Evolutionary conservation across 2,113 vertebrate species (phyloP).

Genomic region (Smithornis capensis): DNA sequence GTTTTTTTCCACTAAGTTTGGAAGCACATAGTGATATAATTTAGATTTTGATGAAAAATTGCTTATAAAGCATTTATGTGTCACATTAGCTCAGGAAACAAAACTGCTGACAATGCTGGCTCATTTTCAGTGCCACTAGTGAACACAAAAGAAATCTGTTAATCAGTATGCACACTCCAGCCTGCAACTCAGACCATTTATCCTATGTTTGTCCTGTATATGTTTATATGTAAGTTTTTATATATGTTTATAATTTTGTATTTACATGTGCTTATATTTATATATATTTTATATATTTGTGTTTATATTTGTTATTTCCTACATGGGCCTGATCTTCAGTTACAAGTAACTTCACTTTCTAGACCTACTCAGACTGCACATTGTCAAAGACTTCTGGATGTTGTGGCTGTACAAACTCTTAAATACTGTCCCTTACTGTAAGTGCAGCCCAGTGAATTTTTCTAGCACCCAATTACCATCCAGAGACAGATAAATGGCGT

Average conservation of each 20-base stretch:
- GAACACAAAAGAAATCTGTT: neutral
- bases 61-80: neutral
- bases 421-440: neutral
- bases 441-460: neutral
- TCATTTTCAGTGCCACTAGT: neutral
- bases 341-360: neutral
- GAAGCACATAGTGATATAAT: neutral
- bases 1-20: neutral
- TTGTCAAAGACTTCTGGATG: neutral
- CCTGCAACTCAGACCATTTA: neutral
- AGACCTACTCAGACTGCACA: neutral
- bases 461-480: neutral
- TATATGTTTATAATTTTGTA: neutral
- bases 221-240: neutral
- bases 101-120: neutral
- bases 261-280: neutral
- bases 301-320: neutral
- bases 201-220: neutral
- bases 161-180: neutral
- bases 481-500: neutral
- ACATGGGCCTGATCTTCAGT: neutral
- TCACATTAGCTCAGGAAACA: slow-evolving; percentile 35
- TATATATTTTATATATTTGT: neutral
- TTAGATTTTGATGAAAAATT: slow-evolving; percentile 31
- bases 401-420: neutral